A percentile compares a stretch with the other conserved stretches of the same genome.
Evolutionary conservation across 1,140 invertebrate species (phyloP).

Genomic region (Micrasema longulum): DNA sequence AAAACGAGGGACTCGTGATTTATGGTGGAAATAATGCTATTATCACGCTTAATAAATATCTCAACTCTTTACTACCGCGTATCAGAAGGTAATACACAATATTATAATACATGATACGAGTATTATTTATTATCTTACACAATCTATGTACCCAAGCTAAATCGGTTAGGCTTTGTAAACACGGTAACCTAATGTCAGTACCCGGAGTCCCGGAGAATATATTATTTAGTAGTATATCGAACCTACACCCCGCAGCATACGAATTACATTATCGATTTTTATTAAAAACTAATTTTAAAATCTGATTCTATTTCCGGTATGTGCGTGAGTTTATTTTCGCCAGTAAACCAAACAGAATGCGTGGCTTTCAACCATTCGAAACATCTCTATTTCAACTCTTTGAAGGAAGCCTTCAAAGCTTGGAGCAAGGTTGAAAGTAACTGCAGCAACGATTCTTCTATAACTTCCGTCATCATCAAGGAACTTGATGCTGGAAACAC

Average conservation of each 20-base stretch:
- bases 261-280: background rate
- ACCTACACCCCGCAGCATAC: background rate
- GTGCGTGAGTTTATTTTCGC: constrained; percentile 35
- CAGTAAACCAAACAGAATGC: constrained; percentile 23
- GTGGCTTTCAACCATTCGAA: background rate
- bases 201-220: background rate
- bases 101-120: no score
- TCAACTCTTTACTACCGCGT: background rate
- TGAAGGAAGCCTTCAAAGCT: constrained; percentile 3
- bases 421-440: constrained; percentile 21
- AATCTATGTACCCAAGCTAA: background rate
- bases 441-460: constrained; percentile 27
- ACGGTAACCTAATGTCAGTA: constrained; percentile 10
- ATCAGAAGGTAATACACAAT: no score
- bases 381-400: constrained; percentile 2
- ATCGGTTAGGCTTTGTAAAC: background rate
- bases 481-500: constrained; percentile 40
- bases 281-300: background rate
- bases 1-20: no score
- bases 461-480: constrained; percentile 38
- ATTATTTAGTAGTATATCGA: background rate
- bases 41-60: constrained; percentile 3
- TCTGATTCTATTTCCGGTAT: constrained; percentile 7
- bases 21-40: background rate
- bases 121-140: constrained; percentile 15